A percentile compares a stretch with the other conserved stretches of the same genome.
Conservation (phyloP, 2,888 invertebrate genomes). For the Pegoplata infirma region DNA sequence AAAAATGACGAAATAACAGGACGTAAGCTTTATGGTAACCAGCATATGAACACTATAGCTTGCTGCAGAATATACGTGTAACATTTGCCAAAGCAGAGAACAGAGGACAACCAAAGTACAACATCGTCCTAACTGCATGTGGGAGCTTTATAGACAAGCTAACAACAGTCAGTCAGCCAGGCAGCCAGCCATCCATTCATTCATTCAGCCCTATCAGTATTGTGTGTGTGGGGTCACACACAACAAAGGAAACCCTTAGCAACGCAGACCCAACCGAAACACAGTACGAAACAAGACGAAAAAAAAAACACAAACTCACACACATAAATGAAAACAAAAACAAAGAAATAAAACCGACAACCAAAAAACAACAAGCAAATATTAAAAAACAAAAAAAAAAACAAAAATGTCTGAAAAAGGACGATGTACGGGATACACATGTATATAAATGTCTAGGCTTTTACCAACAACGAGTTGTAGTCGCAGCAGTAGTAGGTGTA, state of each 20-base stretch:
- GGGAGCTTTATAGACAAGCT: constrained; percentile 26
- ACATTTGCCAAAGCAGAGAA: constrained; percentile 6
- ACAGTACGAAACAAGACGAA: constrained; percentile 2
- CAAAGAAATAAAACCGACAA: constrained; percentile 68
- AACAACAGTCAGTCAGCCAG: constrained; percentile 12
- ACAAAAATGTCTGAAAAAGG: constrained; percentile 57
- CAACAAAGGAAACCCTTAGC: constrained; percentile 76
- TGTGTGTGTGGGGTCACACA: constrained; percentile 49
- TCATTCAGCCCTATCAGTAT: neutral
- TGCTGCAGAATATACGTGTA: neutral
- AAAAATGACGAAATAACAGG: constrained; percentile 10
- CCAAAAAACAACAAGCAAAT: constrained; percentile 46
- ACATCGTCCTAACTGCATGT: constrained; percentile 27
- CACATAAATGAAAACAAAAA: constrained; percentile 43
- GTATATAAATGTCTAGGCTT: constrained; percentile 38
- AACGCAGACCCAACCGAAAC: constrained; percentile 69
- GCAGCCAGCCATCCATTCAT: neutral
- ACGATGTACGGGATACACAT: constrained; percentile 25
- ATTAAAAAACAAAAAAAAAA: too few relatives aligned
- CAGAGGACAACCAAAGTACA: constrained; percentile 7
- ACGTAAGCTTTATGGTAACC: constrained; percentile 67
- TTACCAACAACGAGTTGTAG: neutral
- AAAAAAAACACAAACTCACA: neutral
- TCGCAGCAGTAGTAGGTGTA: too few relatives aligned
- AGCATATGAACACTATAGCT: constrained; percentile 65